Conservation (phyloP, 2,888 invertebrate genomes). For the Uropetala carovei region DNA sequence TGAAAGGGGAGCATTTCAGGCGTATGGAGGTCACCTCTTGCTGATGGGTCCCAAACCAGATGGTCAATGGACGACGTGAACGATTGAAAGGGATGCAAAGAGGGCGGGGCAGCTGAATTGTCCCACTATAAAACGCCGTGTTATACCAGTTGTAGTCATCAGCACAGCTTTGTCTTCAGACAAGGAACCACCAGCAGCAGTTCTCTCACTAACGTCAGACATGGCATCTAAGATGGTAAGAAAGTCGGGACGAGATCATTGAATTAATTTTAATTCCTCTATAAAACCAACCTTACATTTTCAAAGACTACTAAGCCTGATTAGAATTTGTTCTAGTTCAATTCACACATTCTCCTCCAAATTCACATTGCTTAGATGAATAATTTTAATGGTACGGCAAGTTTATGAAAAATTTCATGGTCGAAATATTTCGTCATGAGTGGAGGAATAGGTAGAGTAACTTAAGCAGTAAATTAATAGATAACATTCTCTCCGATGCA, state of each 20-base stretch:
- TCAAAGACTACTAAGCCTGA: too few relatives aligned
- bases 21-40: not conserved
- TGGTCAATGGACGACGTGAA: slow-evolving; percentile 14
- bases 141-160: not conserved
- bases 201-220: not conserved
- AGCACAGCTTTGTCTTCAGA: slow-evolving; percentile 36
- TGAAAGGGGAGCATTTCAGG: not conserved
- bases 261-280: too few relatives aligned
- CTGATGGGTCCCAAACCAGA: not conserved
- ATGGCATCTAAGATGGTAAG: not conserved
- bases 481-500: not conserved
- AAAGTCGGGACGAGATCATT: not conserved
- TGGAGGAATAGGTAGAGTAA: too few relatives aligned
- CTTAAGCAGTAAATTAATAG: too few relatives aligned
- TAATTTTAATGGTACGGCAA: too few relatives aligned
- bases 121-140: not conserved
- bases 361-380: too few relatives aligned
- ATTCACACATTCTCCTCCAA: too few relatives aligned
- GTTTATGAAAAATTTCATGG: too few relatives aligned
- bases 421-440: too few relatives aligned
- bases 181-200: not conserved
- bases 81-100: slow-evolving; percentile 19
- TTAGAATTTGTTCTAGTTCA: too few relatives aligned
- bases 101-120: not conserved
- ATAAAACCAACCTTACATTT: too few relatives aligned